Evolutionary conservation across 1,140 invertebrate genomes (phyloP).

Genomic region (Liolophura sinensis): DNA sequence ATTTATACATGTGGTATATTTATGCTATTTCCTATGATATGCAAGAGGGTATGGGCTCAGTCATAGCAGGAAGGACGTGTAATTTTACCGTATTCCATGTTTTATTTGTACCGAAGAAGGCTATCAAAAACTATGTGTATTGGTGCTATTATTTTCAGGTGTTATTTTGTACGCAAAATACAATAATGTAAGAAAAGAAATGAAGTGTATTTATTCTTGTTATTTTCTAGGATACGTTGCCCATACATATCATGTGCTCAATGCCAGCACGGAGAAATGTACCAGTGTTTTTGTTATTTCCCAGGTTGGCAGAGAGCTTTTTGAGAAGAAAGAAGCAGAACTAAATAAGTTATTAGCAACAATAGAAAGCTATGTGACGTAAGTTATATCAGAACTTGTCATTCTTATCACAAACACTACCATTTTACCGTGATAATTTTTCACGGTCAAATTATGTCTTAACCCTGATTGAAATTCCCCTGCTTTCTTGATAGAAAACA

Average conservation of each 20-base stretch:
- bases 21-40: background rate
- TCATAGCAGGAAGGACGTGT: too few species aligned
- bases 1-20: background rate
- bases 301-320: constrained; percentile 85
- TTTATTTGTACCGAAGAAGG: too few species aligned
- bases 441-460: too few species aligned
- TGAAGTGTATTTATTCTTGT: too few species aligned
- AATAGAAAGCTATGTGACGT: constrained; percentile 88
- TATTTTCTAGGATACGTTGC: too few species aligned
- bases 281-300: background rate
- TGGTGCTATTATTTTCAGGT: too few species aligned
- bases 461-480: background rate
- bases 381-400: constrained; percentile 4
- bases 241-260: background rate
- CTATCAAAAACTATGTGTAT: too few species aligned
- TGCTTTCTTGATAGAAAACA: constrained; percentile 1
- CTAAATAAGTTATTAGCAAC: constrained; percentile 87
- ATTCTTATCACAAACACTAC: constrained; percentile 6
- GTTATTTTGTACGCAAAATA: too few species aligned
- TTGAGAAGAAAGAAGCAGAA: constrained; percentile 95
- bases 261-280: background rate
- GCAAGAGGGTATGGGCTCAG: background rate
- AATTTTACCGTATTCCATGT: too few species aligned
- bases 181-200: too few species aligned
- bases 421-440: too few species aligned